Percentiles rank a stretch among this genome's conserved stretches.
phyloP scores from a whole-genome alignment of 2,888 invertebrate species.

The Amblyjoppa proteus region DNA sequence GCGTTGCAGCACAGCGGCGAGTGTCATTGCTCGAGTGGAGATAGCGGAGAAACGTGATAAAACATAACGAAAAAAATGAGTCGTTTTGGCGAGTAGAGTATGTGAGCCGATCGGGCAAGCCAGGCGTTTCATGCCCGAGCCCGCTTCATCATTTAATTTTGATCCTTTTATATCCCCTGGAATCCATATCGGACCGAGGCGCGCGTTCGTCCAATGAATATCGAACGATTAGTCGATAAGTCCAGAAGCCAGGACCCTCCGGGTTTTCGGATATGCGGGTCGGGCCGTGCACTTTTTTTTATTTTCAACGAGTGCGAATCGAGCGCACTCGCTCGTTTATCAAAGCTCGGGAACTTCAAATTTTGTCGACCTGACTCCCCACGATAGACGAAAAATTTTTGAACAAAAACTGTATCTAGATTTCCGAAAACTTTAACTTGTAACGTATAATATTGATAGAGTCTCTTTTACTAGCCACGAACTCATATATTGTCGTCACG shows the following conservation, averaged over 20 bases:
- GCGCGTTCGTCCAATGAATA: constrained; percentile 52
- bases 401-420: background rate
- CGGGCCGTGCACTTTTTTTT: background rate
- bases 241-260: constrained; percentile 14
- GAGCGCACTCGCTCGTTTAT: background rate
- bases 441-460: no score
- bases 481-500: no score
- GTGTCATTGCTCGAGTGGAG: constrained; percentile 44
- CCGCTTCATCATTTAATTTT: constrained; percentile 45
- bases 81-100: constrained; percentile 7
- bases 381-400: background rate
- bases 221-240: constrained; percentile 47
- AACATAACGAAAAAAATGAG: constrained; percentile 41
- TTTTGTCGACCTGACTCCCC: background rate
- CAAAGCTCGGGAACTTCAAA: background rate
- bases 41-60: constrained; percentile 53
- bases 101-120: constrained; percentile 28
- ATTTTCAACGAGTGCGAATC: background rate
- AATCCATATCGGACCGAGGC: constrained; percentile 47
- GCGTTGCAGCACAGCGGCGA: constrained; percentile 26
- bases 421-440: background rate
- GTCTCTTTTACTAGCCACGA: no score
- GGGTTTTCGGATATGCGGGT: background rate
- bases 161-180: constrained; percentile 46
- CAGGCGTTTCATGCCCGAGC: constrained; percentile 7